phyloP scores from a whole-genome alignment of 2,888 invertebrate genomes.

The Schizaphis graminum region DNA sequence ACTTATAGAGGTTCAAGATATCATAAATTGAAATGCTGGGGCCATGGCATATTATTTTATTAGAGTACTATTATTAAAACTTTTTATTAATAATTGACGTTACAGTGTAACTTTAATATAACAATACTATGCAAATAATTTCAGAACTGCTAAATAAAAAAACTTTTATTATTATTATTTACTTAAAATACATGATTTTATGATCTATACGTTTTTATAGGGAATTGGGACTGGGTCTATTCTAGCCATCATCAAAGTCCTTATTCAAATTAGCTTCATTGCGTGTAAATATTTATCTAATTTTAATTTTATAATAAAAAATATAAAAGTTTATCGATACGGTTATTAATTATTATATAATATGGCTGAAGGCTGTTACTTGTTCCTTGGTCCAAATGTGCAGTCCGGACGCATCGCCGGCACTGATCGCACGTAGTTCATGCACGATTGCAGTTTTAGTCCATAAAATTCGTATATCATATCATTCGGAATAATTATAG shows the following conservation, averaged over 20 bases:
- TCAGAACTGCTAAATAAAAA: no score
- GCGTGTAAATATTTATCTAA: not conserved
- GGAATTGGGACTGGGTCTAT: not conserved
- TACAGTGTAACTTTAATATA: no score
- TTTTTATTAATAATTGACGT: no score
- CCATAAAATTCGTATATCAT: conserved; percentile 71
- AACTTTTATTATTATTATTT: no score
- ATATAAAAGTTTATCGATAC: not conserved
- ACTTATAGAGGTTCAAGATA: no score
- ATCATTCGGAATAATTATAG: conserved; percentile 70
- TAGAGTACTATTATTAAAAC: no score
- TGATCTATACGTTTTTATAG: not conserved
- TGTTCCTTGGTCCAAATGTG: conserved; percentile 82
- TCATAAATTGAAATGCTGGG: no score
- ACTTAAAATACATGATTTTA: no score
- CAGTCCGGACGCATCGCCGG: conserved; percentile 71
- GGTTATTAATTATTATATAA: not conserved
- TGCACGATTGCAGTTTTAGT: conserved; percentile 70
- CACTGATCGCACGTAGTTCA: conserved; percentile 71
- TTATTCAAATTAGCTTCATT: not conserved
- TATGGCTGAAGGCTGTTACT: conserved; percentile 71
- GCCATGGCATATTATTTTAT: no score
- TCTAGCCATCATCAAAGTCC: not conserved
- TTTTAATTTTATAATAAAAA: not conserved
- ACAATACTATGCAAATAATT: no score